Conservation (phyloP, 1,140 invertebrate genomes). For the Gonatopus flavifemur region DNA sequence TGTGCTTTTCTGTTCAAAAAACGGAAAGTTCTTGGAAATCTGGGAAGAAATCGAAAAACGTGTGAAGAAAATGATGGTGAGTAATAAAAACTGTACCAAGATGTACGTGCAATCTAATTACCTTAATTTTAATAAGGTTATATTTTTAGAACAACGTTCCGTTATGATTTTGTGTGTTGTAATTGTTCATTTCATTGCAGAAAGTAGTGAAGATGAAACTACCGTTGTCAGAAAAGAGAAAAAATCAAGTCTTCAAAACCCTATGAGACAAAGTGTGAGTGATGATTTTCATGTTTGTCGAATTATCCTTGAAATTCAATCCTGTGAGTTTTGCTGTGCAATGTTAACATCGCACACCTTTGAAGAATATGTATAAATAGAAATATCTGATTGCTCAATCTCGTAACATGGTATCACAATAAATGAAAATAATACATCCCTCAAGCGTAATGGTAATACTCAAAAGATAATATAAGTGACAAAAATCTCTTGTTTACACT, state of each 20-base stretch:
- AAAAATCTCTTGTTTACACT: too few relatives aligned
- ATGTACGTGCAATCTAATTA: constrained; percentile 33
- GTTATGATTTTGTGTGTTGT: not conserved
- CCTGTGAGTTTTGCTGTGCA: too few relatives aligned
- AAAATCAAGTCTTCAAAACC: constrained; percentile 59
- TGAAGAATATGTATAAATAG: too few relatives aligned
- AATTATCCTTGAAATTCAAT: too few relatives aligned
- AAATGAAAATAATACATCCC: too few relatives aligned
- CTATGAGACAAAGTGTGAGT: constrained; percentile 62
- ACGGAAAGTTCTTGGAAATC: constrained; percentile 44
- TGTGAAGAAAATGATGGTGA: constrained; percentile 29
- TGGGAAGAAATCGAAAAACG: constrained; percentile 49
- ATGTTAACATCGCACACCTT: too few relatives aligned
- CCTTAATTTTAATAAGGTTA: constrained; percentile 15
- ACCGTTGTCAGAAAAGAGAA: constrained; percentile 59
- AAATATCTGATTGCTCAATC: too few relatives aligned
- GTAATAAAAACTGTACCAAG: constrained; percentile 2
- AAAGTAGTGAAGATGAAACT: constrained; percentile 55
- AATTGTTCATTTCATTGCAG: constrained; percentile 30
- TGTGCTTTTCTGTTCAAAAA: constrained; percentile 57
- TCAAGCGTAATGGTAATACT: too few relatives aligned
- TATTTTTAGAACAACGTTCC: constrained; percentile 22
- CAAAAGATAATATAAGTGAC: too few relatives aligned
- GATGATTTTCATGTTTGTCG: not conserved
- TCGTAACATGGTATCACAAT: too few relatives aligned